phyloP scores from a whole-genome alignment of 2,888 invertebrate species.

The Drosophila longiperda region DNA sequence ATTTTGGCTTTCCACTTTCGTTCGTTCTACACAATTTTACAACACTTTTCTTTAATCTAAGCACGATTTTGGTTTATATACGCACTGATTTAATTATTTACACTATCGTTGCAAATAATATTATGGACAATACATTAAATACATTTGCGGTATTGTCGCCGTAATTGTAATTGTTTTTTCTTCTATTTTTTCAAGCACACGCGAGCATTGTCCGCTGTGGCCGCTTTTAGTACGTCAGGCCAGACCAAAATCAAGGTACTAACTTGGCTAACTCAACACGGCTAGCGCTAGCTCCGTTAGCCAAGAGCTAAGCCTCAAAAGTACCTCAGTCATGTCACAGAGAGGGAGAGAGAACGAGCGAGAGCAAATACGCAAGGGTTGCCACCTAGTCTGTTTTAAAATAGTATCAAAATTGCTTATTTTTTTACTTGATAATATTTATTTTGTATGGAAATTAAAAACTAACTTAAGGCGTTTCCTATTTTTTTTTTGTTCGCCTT shows the following conservation, averaged over 20 bases:
- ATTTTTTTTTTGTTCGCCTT: slow-evolving; percentile 86
- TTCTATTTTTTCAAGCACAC: slow-evolving; percentile 47
- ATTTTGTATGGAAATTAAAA: slow-evolving; percentile 24
- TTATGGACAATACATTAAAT: slow-evolving; percentile 48
- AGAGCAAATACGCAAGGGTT: slow-evolving; percentile 29
- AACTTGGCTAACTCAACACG: slow-evolving; percentile 68
- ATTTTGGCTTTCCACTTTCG: slow-evolving; percentile 59
- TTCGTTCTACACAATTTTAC: slow-evolving; percentile 64
- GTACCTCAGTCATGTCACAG: not conserved
- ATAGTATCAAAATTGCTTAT: not conserved
- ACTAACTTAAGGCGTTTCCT: slow-evolving; percentile 27
- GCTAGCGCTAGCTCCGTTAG: slow-evolving; percentile 57
- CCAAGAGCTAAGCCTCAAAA: slow-evolving; percentile 59
- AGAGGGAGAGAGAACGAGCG: slow-evolving; percentile 14
- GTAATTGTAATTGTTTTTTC: slow-evolving; percentile 41
- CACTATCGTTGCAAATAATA: slow-evolving; percentile 36
- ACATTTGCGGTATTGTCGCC: slow-evolving; percentile 54
- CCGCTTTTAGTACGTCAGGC: slow-evolving; percentile 67
- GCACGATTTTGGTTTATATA: slow-evolving; percentile 17
- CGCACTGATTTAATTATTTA: slow-evolving; percentile 25
- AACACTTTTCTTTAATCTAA: slow-evolving; percentile 54
- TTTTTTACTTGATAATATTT: slow-evolving; percentile 9
- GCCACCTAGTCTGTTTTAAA: slow-evolving; percentile 25
- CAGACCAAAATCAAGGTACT: slow-evolving; percentile 68
- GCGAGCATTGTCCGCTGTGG: slow-evolving; percentile 70